Evolutionary conservation across 1,140 invertebrate species (phyloP).

Genomic region (Leptoteleia sp.): DNA sequence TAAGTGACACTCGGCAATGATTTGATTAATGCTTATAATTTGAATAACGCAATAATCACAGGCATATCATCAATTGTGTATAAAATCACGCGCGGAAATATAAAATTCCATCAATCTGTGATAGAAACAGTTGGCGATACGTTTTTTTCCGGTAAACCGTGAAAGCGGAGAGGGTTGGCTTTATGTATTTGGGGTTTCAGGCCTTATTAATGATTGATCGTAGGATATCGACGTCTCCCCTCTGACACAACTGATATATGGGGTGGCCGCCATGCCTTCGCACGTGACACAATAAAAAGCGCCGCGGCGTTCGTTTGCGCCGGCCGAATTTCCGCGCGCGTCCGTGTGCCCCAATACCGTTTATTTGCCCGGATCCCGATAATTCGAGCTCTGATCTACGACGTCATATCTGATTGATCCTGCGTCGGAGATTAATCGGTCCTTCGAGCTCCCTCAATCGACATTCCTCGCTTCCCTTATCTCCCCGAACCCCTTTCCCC

Average conservation of each 20-base stretch:
- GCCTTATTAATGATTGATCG: slow-evolving; percentile 82
- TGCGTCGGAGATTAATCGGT: slow-evolving; percentile 28
- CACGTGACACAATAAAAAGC: no score
- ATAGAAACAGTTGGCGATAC: slow-evolving; percentile 74
- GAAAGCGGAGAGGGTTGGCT: slow-evolving; percentile 66
- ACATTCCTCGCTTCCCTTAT: slow-evolving; percentile 12
- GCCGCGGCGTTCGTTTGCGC: slow-evolving; percentile 37
- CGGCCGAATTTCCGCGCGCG: slow-evolving; percentile 37
- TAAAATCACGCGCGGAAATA: slow-evolving; percentile 77
- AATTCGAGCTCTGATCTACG: slow-evolving; percentile 55
- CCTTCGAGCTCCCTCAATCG: slow-evolving; percentile 17
- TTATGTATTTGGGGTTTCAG: slow-evolving; percentile 79
- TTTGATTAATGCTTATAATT: slow-evolving; percentile 50
- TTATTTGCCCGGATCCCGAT: slow-evolving; percentile 73
- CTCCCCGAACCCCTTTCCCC: background rate
- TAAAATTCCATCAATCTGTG: slow-evolving; percentile 81
- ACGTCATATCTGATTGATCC: slow-evolving; percentile 54
- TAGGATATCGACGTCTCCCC: slow-evolving; percentile 80
- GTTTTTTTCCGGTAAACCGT: slow-evolving; percentile 70
- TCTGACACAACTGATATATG: no score
- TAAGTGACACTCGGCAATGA: slow-evolving; percentile 48
- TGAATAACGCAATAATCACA: slow-evolving; percentile 47
- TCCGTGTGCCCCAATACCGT: slow-evolving; percentile 66
- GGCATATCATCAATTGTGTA: slow-evolving; percentile 57
- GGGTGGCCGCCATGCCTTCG: no score